Conservation (phyloP, 2,113 vertebrate genomes). For the Epinephelus cyanopodus region DNA sequence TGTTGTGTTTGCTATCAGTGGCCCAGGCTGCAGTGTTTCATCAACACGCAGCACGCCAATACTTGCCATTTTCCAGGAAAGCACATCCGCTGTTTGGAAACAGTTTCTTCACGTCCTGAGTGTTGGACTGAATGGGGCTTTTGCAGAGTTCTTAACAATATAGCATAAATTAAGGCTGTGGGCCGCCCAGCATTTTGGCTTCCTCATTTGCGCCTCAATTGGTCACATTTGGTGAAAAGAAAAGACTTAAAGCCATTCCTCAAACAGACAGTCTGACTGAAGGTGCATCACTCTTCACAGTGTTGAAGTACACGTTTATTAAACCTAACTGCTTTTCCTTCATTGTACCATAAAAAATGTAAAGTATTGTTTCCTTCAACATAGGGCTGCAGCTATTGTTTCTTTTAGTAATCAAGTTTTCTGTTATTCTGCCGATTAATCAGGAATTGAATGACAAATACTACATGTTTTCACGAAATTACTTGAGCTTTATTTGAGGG, state of each 20-base stretch:
- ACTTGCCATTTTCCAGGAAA: conserved; percentile 36
- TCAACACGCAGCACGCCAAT: conserved; percentile 39
- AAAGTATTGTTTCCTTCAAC: background rate
- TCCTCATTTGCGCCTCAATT: conserved; percentile 36
- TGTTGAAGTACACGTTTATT: background rate
- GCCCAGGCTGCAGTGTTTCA: conserved; percentile 53
- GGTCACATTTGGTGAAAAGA: conserved; percentile 44
- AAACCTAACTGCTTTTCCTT: background rate
- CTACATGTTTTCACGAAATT: no score
- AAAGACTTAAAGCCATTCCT: conserved; percentile 15
- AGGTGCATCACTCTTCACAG: background rate
- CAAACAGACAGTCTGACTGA: conserved; percentile 24
- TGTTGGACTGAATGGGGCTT: conserved; percentile 56
- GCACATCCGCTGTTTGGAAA: conserved; percentile 46
- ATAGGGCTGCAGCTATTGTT: no score
- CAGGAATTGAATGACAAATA: no score
- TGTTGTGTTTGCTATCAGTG: conserved; percentile 56
- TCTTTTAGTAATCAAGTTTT: no score
- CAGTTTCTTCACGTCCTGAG: conserved; percentile 32
- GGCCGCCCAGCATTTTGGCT: conserved; percentile 40
- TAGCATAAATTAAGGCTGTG: conserved; percentile 59
- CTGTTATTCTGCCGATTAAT: no score
- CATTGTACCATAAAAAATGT: background rate
- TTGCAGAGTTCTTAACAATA: conserved; percentile 57
- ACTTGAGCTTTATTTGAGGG: no score